Evolutionary conservation across 1,140 invertebrate genomes (phyloP), one percentile per base, ranked within the genome.

Genomic region (Drusus annulatus): DNA sequence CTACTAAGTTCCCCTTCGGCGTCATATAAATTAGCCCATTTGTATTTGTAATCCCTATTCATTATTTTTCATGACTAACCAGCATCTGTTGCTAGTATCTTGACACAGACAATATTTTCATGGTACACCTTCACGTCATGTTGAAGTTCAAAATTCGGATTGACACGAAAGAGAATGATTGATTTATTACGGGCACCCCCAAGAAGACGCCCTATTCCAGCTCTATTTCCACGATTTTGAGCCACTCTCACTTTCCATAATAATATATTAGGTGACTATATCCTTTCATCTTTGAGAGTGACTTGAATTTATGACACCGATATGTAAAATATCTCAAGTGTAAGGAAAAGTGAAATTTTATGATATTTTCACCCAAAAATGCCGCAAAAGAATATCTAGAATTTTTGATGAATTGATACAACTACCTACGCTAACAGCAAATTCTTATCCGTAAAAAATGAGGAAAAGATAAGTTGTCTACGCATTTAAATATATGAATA

Each of bases 401-500:
- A 45, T 45, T 45, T 45, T 45, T 45, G 36, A 45, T 45, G 36
- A 45, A 45, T 45, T 45, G 36, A 10, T 45, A 45, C 31, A 36
- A 36, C 4, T 36, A 36, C 36, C 31, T 36, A 36, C 31, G 31
- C 8, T 3, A 45, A 45, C 36, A 13, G 8, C 36, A 45, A 45
- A 45, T 45, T 45, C 36, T 45, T 45, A 8, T 1, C 1, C 6
- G 31, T 1, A 45, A 45, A 45, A 45, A 45, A 45, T 45, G 36
- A 1, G 10, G 10, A 10, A 45, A 45, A 45, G 0, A 45, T 36
- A 45, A 45, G 10, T 45, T 13, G 10, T 45, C 10, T 45, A 71
- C 50, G 51, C 68, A 71, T 71, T 71, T 23, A 71, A 71, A 71
- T 52, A 71, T 50, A 71, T 71, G 51, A 21, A 71, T 52, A 71